Evolutionary conservation across 2,113 vertebrate genomes (phyloP).

Genomic region (Aptenodytes patagonicus): DNA sequence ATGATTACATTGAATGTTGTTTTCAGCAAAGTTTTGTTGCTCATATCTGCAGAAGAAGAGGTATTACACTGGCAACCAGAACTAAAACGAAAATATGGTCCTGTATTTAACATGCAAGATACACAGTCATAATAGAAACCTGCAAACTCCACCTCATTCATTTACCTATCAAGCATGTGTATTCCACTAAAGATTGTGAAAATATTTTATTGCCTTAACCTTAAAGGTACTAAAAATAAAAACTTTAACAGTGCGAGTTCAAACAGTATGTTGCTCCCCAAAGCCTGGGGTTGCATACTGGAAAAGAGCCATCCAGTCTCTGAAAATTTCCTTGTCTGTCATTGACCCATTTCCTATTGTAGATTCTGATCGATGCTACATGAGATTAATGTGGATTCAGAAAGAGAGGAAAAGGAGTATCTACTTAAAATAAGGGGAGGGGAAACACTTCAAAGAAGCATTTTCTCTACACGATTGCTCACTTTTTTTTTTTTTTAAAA

Average conservation of each 20-base stretch:
- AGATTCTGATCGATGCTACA: background rate
- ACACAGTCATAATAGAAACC: background rate
- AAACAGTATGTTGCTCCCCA: rapidly evolving
- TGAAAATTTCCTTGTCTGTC: background rate
- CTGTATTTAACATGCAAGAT: background rate
- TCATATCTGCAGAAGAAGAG: background rate
- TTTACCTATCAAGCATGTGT: background rate
- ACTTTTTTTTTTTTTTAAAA: background rate
- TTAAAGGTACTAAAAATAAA: background rate
- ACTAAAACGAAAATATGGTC: background rate
- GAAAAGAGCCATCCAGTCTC: background rate
- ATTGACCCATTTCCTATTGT: background rate
- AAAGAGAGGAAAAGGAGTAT: background rate
- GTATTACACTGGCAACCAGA: background rate
- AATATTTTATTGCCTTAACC: background rate
- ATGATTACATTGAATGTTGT: background rate
- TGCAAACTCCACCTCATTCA: background rate
- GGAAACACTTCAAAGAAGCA: background rate
- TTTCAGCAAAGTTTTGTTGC: background rate
- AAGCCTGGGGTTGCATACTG: background rate
- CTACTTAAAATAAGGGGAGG: background rate
- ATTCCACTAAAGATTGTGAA: background rate
- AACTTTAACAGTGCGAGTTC: background rate
- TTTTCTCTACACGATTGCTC: background rate
- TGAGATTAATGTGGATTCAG: background rate